A percentile compares a stretch with the other conserved stretches of the same genome.
These are phyloP conservation scores for Ichneumon xanthorius DNA, from an alignment of 2,888 invertebrate genomes.

Conservation along the genomic window DNA sequence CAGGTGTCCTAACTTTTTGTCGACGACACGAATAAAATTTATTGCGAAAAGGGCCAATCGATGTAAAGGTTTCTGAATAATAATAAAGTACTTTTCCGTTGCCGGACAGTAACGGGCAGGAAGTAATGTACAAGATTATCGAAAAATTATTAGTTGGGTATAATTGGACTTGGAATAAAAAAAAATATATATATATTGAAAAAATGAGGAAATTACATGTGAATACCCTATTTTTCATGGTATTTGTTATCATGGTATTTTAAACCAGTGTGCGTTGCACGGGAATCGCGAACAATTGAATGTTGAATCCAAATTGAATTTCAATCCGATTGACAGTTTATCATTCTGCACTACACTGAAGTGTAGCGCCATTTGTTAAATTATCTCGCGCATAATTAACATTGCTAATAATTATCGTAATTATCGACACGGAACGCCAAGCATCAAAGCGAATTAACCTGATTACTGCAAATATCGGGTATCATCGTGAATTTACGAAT, in stretches of 20 bases:
- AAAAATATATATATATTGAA: too few species aligned
- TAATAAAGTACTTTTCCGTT: background rate
- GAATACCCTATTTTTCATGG: too few species aligned
- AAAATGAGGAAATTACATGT: too few species aligned
- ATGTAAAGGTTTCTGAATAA: background rate
- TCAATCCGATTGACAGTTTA: background rate
- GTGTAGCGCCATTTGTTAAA: background rate
- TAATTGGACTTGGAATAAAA: too few species aligned
- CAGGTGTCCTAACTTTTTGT: slow-evolving; percentile 1
- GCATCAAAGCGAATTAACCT: background rate
- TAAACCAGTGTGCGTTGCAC: too few species aligned
- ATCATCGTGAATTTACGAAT: background rate
- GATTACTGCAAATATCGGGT: background rate
- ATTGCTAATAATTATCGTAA: background rate
- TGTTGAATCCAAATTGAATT: background rate
- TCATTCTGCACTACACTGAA: background rate
- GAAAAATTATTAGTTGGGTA: background rate
- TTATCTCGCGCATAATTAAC: background rate
- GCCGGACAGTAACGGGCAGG: background rate
- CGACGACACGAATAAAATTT: slow-evolving; percentile 4
- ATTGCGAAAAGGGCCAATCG: background rate
- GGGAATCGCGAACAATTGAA: background rate
- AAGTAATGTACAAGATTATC: background rate
- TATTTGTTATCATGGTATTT: too few species aligned
- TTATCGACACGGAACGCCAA: background rate